These are phyloP conservation scores for Psylliodes chrysocephalus DNA, from an alignment of 2,888 invertebrate genomes.

Conservation along the genomic window DNA sequence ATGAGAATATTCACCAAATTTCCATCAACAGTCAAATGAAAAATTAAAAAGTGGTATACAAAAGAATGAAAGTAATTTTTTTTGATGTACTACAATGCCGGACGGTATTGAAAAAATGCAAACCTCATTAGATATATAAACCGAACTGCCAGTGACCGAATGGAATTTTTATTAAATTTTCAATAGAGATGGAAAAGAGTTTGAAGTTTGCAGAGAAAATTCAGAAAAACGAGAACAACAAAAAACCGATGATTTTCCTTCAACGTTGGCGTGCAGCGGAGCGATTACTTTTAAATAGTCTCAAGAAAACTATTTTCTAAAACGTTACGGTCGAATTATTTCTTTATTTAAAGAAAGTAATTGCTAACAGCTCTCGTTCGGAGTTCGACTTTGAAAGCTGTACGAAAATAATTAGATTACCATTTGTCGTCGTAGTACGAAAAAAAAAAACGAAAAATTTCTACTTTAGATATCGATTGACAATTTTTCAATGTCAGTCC, in stretches of 20 bases:
- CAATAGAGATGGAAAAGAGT: neutral
- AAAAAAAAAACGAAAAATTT: too few species aligned
- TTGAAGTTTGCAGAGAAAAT: neutral
- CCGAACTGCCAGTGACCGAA: neutral
- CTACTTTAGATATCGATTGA: too few species aligned
- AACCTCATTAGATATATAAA: neutral
- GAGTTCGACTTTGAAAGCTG: neutral
- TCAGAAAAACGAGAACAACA: neutral
- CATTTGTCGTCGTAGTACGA: too few species aligned
- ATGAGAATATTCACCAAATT: too few species aligned
- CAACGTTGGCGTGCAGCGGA: neutral
- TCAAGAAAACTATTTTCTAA: neutral
- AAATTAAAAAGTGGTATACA: too few species aligned
- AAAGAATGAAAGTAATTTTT: too few species aligned
- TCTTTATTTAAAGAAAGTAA: slow-evolving; percentile 1
- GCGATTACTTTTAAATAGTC: neutral
- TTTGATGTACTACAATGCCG: too few species aligned
- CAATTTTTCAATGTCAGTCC: too few species aligned
- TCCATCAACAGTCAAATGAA: too few species aligned
- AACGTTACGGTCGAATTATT: neutral
- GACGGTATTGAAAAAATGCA: neutral
- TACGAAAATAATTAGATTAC: too few species aligned
- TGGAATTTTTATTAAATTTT: slow-evolving; percentile 5
- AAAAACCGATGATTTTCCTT: neutral
- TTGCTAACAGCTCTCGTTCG: neutral